phyloP scores from a whole-genome alignment of 2,797 vertebrate genomes.

The Myioborus miniatus region DNA sequence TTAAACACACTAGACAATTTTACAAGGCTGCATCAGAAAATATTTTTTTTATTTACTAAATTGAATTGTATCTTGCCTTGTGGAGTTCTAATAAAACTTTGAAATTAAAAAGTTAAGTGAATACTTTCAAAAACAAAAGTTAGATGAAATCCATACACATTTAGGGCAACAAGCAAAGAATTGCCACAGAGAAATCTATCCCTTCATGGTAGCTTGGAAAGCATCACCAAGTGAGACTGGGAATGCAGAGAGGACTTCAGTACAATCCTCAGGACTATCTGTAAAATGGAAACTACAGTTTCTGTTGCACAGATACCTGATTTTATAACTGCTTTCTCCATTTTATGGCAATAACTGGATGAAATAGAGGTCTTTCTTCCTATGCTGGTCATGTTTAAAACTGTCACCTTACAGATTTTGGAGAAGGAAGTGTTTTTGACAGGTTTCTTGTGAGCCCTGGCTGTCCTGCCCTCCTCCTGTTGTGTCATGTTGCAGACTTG shows the following conservation, averaged over 20 bases:
- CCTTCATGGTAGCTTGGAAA: neutral
- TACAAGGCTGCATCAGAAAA: neutral
- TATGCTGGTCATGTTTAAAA: neutral
- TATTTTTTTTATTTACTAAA: neutral
- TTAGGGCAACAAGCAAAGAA: neutral
- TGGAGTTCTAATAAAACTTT: neutral
- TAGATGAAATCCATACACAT: neutral
- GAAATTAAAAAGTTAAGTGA: neutral
- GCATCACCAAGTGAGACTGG: neutral
- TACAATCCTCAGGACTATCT: too few relatives aligned
- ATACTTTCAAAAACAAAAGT: neutral
- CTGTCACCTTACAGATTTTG: neutral
- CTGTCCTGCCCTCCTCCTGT: neutral
- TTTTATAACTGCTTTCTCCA: neutral
- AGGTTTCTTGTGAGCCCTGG: neutral
- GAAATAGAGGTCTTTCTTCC: neutral
- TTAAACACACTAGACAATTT: neutral
- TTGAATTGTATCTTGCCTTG: neutral
- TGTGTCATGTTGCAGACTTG: rapidly evolving
- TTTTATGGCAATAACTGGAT: neutral
- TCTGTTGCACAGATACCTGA: neutral
- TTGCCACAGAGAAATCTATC: neutral
- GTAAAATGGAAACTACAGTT: neutral
- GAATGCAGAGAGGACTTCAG: neutral
- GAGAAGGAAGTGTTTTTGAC: neutral